phyloP scores from a whole-genome alignment of 2,888 invertebrate genomes.

The Andricus curvator region DNA sequence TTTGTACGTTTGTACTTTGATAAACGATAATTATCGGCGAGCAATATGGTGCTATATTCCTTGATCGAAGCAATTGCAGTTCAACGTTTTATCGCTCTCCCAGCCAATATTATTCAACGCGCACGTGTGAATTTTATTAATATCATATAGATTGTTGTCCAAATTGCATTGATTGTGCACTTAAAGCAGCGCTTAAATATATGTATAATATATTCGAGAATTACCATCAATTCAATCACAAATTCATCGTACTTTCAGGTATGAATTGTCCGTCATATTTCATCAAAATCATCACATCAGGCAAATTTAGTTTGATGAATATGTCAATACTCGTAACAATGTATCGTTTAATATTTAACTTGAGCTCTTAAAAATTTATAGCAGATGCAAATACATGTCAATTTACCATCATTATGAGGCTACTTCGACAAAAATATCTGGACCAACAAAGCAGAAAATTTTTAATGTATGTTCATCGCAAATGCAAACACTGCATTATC shows the following conservation, averaged over 20 bases:
- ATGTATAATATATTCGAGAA: not conserved
- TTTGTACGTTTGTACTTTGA: constrained; percentile 7
- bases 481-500: not conserved
- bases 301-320: constrained; percentile 18
- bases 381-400: no score
- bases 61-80: not conserved
- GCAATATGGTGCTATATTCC: constrained; percentile 1
- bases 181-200: not conserved
- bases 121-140: constrained; percentile 2
- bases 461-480: not conserved
- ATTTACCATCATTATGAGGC: not conserved
- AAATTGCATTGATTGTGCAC: not conserved
- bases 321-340: not conserved
- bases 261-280: not conserved
- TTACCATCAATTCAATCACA: not conserved
- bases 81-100: not conserved
- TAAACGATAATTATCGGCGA: constrained; percentile 2
- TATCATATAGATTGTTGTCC: not conserved
- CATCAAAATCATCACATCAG: not conserved
- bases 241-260: not conserved
- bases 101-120: not conserved
- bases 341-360: not conserved
- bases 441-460: not conserved
- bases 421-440: not conserved
- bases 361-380: no score